Evolutionary conservation across 1,140 invertebrate genomes (phyloP), one percentile per base, ranked within the genome.

Genomic region (Cotesia chilonis): DNA sequence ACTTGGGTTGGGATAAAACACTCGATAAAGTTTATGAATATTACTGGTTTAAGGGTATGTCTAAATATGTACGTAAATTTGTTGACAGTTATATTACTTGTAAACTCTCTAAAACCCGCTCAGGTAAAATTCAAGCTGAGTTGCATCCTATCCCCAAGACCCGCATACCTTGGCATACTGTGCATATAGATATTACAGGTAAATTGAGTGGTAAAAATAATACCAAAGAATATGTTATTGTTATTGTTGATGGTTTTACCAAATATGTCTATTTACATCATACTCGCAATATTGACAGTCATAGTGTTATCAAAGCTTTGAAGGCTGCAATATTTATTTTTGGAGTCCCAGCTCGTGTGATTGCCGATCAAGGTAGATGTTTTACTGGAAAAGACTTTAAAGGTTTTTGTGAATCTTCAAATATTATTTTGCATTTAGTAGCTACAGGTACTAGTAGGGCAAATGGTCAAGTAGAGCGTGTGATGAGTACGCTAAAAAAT

Each of bases 201-300:
- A 77, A 78, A 57, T 77, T 76, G 51, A 68, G 72, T 37, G 66
- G 72, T 2, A 71, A 76, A 41, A 76, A 52, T 47, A 36, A 72
- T 54, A 35, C 20, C 71, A 66, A 80, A 69, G 51, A 81, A 70
- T 70, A 79, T 52, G 59, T 77, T 1, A 74, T 86, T 35, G 81
- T 83, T 1, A 71, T 79, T 0, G 71, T 85, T 4, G 84, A 87
- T 68, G 78, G 81, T 0, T 87, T 77, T 70, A 83, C 81, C 4
- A 73, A 74, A 66, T 70, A 64, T 57, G 68, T 70, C 0, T 52
- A 57, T 17, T 51, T 75, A 9, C 47, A 68, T 61, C 65, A 71
- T 57, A 17, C 70, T 14, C 57, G 57, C 20, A 47, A 12, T n/a
- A 61, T 71, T 7, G 66, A 68, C 37, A 12, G 65, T 63, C 38